These are phyloP conservation scores for Phania funesta DNA, from an alignment of 2,888 invertebrate genomes.

Conservation along the genomic window DNA sequence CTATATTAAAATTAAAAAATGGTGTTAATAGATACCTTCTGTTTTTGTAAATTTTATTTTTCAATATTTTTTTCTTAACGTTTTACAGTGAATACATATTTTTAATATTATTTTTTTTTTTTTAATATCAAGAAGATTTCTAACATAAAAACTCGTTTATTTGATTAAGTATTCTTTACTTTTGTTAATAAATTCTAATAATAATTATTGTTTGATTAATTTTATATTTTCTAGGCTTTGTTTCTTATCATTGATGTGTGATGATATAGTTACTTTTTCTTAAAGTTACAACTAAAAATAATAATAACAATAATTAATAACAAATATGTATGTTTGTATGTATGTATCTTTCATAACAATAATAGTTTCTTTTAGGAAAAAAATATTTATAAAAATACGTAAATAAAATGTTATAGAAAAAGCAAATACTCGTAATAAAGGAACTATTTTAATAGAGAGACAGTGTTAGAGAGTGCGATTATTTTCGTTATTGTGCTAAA, in stretches of 20 bases:
- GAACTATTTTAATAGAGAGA: slow-evolving; percentile 39
- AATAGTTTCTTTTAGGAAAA: not conserved
- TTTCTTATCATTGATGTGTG: slow-evolving; percentile 12
- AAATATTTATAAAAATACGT: not conserved
- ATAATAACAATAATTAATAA: slow-evolving; percentile 45
- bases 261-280: slow-evolving; percentile 19
- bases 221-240: slow-evolving; percentile 10
- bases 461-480: not conserved
- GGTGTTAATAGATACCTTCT: not conserved
- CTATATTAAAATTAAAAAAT: not conserved
- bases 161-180: slow-evolving; percentile 45
- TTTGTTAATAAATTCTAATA: slow-evolving; percentile 63
- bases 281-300: slow-evolving; percentile 40
- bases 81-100: slow-evolving; percentile 60
- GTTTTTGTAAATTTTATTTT: slow-evolving; percentile 51
- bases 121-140: slow-evolving; percentile 52
- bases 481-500: slow-evolving; percentile 3
- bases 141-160: slow-evolving; percentile 58
- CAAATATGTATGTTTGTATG: slow-evolving; percentile 9
- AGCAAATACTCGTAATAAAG: slow-evolving; percentile 56
- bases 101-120: not conserved
- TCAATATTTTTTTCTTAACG: slow-evolving; percentile 44
- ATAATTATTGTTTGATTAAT: slow-evolving; percentile 56
- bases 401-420: too few species aligned
- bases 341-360: not conserved